These are phyloP conservation scores for Phylloscopus collybita DNA, from an alignment of 2,797 vertebrate species.

Conservation along the genomic window DNA sequence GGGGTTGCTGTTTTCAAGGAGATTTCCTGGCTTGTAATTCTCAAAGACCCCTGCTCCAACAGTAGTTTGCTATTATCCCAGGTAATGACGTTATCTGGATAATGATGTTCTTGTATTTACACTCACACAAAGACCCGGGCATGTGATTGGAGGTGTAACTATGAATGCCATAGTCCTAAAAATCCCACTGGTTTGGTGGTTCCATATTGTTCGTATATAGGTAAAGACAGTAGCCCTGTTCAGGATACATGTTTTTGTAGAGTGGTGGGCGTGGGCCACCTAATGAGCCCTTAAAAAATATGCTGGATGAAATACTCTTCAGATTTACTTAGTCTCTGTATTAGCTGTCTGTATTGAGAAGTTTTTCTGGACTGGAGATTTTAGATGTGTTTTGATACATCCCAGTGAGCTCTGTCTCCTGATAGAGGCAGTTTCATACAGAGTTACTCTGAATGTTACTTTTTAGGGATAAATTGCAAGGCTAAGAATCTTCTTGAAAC, in stretches of 20 bases:
- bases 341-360: neutral
- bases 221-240: neutral
- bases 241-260: neutral
- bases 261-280: neutral
- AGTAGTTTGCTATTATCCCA: neutral
- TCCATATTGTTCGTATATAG: neutral
- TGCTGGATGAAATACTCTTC: neutral
- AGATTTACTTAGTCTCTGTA: neutral
- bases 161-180: neutral
- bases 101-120: neutral
- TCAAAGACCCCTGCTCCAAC: neutral
- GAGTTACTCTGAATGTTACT: neutral
- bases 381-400: neutral
- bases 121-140: neutral
- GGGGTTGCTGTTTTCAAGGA: neutral
- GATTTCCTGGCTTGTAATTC: neutral
- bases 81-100: neutral
- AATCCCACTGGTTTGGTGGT: neutral
- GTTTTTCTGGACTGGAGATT: neutral
- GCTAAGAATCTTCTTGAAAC: neutral
- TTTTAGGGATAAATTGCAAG: neutral
- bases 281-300: neutral
- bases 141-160: neutral
- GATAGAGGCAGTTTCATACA: neutral
- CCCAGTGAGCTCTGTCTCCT: neutral